A percentile compares a stretch with the other conserved stretches of the same genome.
Evolutionary conservation across 2,888 invertebrate species (phyloP).

Genomic region (Patella ulyssiponensis): DNA sequence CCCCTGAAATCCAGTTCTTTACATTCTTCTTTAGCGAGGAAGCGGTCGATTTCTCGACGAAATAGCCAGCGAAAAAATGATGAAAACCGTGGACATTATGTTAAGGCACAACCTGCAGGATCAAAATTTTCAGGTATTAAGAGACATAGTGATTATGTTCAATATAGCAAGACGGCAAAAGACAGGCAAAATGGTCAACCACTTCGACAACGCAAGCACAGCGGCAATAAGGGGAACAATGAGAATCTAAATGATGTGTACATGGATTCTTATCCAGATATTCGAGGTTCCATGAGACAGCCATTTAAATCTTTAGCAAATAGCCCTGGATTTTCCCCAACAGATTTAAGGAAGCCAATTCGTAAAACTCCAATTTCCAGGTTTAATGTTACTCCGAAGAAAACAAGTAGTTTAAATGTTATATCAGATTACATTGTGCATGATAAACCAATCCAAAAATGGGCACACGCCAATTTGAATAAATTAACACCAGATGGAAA

Average conservation of each 20-base stretch:
- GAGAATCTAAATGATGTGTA: not conserved
- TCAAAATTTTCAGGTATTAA: not conserved
- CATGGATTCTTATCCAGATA: not conserved
- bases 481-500: not conserved
- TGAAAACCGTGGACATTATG: not conserved
- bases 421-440: not conserved
- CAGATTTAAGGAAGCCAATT: not conserved
- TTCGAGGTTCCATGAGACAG: slow-evolving; percentile 29
- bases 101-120: not conserved
- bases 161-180: not conserved
- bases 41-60: not conserved
- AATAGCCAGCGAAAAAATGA: not conserved
- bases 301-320: slow-evolving; percentile 53
- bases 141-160: not conserved
- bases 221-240: not conserved
- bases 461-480: slow-evolving; percentile 5
- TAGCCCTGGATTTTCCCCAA: slow-evolving; percentile 42
- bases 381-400: not conserved
- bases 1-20: slow-evolving; percentile 3
- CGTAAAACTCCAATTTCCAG: no score
- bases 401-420: slow-evolving; percentile 3
- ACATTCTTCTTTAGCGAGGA: not conserved
- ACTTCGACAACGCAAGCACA: not conserved
- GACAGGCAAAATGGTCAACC: not conserved
- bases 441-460: not conserved